These are phyloP conservation scores for Murina feae DNA, from an alignment of 2,113 vertebrate species.

Conservation along the genomic window DNA sequence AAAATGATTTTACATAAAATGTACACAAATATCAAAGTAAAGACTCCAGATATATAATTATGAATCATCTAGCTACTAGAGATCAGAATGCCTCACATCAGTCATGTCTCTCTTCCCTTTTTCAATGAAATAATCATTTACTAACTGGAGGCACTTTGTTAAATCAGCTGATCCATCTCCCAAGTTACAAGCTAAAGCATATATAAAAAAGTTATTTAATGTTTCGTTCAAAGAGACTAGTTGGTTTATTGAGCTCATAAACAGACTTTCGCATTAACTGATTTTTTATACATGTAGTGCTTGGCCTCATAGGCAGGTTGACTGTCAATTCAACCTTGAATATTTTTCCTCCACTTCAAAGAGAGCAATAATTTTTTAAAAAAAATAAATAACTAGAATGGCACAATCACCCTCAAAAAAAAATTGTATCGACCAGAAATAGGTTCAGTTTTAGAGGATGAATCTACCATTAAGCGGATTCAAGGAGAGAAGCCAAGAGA, in stretches of 20 bases:
- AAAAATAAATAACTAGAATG: neutral
- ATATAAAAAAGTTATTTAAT: conserved; percentile 13
- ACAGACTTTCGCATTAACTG: conserved; percentile 12
- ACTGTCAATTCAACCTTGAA: neutral
- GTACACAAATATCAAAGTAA: conserved; percentile 51
- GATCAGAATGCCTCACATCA: neutral
- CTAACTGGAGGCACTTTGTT: neutral
- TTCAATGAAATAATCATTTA: conserved; percentile 18
- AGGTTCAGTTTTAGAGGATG: neutral
- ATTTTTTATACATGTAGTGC: neutral
- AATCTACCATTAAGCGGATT: neutral
- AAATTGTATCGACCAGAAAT: neutral
- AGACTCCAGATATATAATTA: conserved; percentile 1
- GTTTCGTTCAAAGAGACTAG: neutral
- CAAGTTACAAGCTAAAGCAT: conserved; percentile 19
- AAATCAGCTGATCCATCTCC: neutral
- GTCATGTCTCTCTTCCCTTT: neutral
- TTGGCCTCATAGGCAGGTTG: neutral
- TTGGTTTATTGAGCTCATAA: neutral
- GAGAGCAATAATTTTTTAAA: neutral
- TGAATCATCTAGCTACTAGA: neutral
- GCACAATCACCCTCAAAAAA: neutral
- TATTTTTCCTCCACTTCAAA: neutral
- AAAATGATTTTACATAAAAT: conserved; percentile 57
- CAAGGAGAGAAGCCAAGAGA: neutral